Evolutionary conservation across 2,113 vertebrate species (phyloP).

Genomic region (Corydoras maculifer): DNA sequence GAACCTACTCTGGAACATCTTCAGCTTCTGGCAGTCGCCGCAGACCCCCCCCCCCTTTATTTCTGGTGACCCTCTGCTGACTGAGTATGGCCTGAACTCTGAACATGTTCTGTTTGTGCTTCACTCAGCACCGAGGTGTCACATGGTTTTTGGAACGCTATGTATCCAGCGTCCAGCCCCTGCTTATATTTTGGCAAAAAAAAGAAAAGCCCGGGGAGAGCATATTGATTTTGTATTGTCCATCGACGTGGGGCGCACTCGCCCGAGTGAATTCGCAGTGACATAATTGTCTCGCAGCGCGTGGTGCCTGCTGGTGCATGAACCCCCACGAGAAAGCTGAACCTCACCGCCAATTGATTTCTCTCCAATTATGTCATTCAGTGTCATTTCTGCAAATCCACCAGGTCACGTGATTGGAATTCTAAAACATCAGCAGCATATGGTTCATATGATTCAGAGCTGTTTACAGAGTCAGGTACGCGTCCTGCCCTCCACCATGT

Average conservation of each 20-base stretch:
- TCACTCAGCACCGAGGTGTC: constrained; percentile 23
- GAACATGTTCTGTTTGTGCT: constrained; percentile 22
- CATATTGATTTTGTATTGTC: constrained; percentile 48
- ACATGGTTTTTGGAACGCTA: constrained; percentile 12
- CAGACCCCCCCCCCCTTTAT: constrained; percentile 21
- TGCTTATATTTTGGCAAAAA: constrained; percentile 37
- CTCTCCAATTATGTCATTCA: not conserved
- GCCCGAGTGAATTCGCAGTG: constrained; percentile 43
- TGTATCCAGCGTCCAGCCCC: not conserved
- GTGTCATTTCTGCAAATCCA: too few relatives aligned
- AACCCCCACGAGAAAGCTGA: not conserved
- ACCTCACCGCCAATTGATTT: not conserved
- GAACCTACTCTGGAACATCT: constrained; percentile 38
- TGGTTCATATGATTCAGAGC: too few relatives aligned
- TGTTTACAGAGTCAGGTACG: too few relatives aligned
- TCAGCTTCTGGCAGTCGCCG: not conserved
- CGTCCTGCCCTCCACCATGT: too few relatives aligned
- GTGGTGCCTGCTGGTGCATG: not conserved
- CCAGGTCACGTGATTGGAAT: too few relatives aligned
- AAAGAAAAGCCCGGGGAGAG: constrained; percentile 41
- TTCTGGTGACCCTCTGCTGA: constrained; percentile 34
- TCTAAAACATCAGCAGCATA: too few relatives aligned
- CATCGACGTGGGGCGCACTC: constrained; percentile 43
- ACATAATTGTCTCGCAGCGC: constrained; percentile 31
- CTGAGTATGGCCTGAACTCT: constrained; percentile 38